A percentile compares a stretch with the other conserved stretches of the same genome.
Evolutionary conservation across 1,140 invertebrate genomes (phyloP).

Genomic region (Danaus plexippus): DNA sequence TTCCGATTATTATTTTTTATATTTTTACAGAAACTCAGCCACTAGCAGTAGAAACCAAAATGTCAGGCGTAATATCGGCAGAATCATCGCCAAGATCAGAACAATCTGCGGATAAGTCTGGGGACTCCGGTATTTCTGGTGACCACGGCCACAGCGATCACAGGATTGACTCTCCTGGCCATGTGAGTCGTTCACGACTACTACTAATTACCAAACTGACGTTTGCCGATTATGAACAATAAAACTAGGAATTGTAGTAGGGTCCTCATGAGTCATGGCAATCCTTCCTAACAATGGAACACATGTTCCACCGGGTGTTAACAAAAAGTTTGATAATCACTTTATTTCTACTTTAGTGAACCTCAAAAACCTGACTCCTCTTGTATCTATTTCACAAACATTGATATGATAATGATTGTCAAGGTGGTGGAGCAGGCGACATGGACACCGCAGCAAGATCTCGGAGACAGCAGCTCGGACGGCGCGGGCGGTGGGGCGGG

Average conservation of each 20-base stretch:
- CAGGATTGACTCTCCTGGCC: conserved; percentile 54
- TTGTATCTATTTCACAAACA: neutral
- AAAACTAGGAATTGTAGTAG: too few relatives aligned
- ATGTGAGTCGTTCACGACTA: conserved; percentile 17
- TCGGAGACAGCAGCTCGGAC: conserved; percentile 77
- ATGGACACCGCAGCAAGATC: conserved; percentile 88
- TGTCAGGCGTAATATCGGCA: conserved; percentile 43
- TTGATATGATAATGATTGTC: conserved; percentile 4
- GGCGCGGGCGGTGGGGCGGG: conserved; percentile 64
- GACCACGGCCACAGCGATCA: conserved; percentile 70
- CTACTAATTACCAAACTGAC: neutral
- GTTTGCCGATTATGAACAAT: neutral
- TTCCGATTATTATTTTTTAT: neutral
- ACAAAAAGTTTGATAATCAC: too few relatives aligned
- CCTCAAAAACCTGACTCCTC: too few relatives aligned
- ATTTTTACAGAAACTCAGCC: conserved; percentile 44
- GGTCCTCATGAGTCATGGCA: neutral
- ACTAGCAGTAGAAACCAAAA: conserved; percentile 53
- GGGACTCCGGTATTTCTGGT: conserved; percentile 85
- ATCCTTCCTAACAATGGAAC: too few relatives aligned
- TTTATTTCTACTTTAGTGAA: too few relatives aligned
- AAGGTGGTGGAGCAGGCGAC: conserved; percentile 34
- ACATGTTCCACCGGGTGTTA: neutral
- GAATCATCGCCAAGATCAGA: conserved; percentile 59
- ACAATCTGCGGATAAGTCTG: conserved; percentile 77